Percentiles rank a stretch among this genome's conserved stretches.
These are phyloP conservation scores for Ptychobarbus kaznakovi DNA, from an alignment of 2,797 vertebrate species.

Conservation along the genomic window DNA sequence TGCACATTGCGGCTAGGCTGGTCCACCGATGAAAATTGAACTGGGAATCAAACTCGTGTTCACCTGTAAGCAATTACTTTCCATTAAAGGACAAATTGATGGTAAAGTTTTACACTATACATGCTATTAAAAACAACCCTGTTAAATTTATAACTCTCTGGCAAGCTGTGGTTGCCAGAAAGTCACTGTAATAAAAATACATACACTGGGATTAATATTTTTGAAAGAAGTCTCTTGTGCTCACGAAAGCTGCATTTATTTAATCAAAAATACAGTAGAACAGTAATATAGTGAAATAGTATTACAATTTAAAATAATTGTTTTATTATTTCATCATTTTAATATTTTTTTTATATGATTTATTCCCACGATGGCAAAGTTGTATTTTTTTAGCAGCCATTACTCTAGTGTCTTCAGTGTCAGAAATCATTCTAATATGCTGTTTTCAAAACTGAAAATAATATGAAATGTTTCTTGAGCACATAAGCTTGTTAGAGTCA, in stretches of 20 bases:
- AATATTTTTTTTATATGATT: too few relatives aligned
- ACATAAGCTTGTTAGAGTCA: too few relatives aligned
- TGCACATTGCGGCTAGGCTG: conserved; percentile 12
- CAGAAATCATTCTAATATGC: too few relatives aligned
- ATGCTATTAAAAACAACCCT: neutral
- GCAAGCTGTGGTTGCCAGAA: neutral
- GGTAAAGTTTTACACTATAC: neutral
- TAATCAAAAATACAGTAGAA: too few relatives aligned
- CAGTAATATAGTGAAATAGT: too few relatives aligned
- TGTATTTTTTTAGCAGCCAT: too few relatives aligned
- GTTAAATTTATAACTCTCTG: neutral
- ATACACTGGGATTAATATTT: neutral
- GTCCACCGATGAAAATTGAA: conserved; percentile 23
- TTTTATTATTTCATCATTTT: too few relatives aligned
- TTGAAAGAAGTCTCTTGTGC: neutral
- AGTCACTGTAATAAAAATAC: conserved; percentile 10
- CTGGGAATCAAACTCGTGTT: neutral
- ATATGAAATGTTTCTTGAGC: too few relatives aligned
- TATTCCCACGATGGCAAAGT: too few relatives aligned
- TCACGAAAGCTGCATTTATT: neutral
- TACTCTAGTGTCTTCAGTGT: too few relatives aligned
- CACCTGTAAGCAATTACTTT: conserved; percentile 28
- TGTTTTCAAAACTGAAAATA: too few relatives aligned
- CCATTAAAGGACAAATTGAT: neutral
- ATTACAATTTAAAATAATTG: too few relatives aligned